A percentile compares a stretch with the other conserved stretches of the same genome.
phyloP scores from a whole-genome alignment of 37 sponge, comb jelly and placozoan genomes.

The Tethya wilhelma region DNA sequence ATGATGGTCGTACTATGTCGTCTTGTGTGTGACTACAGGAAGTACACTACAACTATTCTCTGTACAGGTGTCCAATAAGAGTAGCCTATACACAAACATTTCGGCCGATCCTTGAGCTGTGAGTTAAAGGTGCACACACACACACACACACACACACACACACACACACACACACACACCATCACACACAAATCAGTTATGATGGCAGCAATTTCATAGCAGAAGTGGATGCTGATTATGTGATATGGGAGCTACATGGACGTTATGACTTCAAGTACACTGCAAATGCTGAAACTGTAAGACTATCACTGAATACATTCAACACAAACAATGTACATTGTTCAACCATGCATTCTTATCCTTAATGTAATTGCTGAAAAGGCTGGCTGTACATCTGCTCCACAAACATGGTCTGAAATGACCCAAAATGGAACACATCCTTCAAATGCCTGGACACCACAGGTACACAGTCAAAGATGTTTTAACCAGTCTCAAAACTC shows the following conservation, averaged over 20 bases:
- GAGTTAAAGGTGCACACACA: background rate
- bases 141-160: background rate
- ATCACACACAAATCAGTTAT: no score
- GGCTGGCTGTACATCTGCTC: slow-evolving; percentile 18
- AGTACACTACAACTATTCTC: slow-evolving; percentile 3
- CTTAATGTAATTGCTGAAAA: background rate
- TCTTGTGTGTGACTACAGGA: no score
- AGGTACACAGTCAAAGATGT: background rate
- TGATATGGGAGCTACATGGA: slow-evolving; percentile 40
- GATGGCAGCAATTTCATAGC: slow-evolving; percentile 14
- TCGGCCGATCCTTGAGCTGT: slow-evolving; percentile 31
- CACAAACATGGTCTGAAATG: slow-evolving; percentile 23
- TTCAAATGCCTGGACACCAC: slow-evolving; percentile 33
- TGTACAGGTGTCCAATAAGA: slow-evolving; percentile 32
- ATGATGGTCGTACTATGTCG: no score
- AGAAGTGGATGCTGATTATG: slow-evolving; percentile 39
- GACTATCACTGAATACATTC: background rate
- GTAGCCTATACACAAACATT: slow-evolving; percentile 5
- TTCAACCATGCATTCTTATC: background rate
- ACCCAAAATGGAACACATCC: slow-evolving; percentile 14
- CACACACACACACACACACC: no score
- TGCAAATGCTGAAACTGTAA: slow-evolving; percentile 25
- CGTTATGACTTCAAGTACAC: slow-evolving; percentile 23
- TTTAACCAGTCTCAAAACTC: background rate
- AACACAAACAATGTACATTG: background rate